Evolutionary conservation across 2,797 vertebrate genomes (phyloP).

Genomic region (Dendrocincla tyrannina): DNA sequence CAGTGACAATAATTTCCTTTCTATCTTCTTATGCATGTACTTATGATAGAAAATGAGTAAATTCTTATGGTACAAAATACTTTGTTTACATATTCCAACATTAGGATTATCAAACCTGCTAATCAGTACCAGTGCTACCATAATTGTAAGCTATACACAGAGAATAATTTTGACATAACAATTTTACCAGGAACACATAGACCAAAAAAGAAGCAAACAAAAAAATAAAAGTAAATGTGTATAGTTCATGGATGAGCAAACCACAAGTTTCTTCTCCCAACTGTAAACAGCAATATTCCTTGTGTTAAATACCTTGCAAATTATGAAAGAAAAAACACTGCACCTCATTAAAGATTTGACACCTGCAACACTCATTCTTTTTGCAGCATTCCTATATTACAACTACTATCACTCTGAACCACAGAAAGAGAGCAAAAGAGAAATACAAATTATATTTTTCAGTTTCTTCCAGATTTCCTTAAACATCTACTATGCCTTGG

Average conservation of each 20-base stretch:
- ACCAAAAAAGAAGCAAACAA: not conserved
- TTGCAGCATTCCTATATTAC: not conserved
- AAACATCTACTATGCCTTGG: not conserved
- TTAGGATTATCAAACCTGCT: not conserved
- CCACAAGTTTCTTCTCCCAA: not conserved
- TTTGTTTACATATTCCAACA: not conserved
- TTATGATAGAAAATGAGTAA: not conserved
- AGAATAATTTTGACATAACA: not conserved
- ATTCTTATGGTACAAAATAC: not conserved
- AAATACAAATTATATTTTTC: not conserved
- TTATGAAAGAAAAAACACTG: not conserved
- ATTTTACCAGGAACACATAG: not conserved
- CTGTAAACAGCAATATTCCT: not conserved
- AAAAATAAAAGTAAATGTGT: not conserved
- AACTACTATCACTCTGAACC: not conserved
- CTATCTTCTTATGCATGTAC: not conserved
- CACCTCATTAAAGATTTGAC: not conserved
- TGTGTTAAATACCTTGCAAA: not conserved
- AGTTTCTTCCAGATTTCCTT: not conserved
- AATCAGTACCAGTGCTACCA: not conserved
- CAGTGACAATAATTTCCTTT: not conserved
- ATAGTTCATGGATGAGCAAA: not conserved
- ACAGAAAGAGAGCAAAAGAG: not conserved
- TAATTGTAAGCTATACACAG: not conserved
- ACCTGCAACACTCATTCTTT: not conserved